Evolutionary conservation across 1,140 invertebrate species (phyloP).

Genomic region (Pomacea maculata): DNA sequence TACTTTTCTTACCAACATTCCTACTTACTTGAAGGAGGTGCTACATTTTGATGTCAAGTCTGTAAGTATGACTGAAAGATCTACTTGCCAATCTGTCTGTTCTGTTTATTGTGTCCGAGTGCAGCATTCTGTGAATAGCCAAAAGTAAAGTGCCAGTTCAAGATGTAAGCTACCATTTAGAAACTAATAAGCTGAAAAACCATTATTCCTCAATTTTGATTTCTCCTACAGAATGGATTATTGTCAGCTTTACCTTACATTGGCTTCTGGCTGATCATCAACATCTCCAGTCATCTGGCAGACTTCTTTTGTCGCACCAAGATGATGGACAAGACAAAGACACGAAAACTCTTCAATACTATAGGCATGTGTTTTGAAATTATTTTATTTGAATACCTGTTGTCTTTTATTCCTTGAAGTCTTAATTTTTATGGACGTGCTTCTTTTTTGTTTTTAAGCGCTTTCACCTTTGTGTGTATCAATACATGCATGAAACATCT

Average conservation of each 20-base stretch:
- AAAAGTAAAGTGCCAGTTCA: no score
- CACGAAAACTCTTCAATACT: slow-evolving; percentile 72
- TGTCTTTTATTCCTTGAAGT: neutral
- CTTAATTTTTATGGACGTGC: neutral
- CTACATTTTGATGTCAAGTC: slow-evolving; percentile 84
- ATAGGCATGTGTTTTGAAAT: slow-evolving; percentile 68
- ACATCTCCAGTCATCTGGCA: slow-evolving; percentile 79
- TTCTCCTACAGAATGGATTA: slow-evolving; percentile 77
- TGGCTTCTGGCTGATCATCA: slow-evolving; percentile 80
- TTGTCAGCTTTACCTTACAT: slow-evolving; percentile 87
- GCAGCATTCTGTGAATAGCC: neutral
- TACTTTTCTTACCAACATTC: slow-evolving; percentile 89
- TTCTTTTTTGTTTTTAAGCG: no score
- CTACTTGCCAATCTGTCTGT: no score
- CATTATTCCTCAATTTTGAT: neutral
- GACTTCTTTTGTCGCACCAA: slow-evolving; percentile 76
- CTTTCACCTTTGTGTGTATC: no score
- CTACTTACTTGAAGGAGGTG: slow-evolving; percentile 90
- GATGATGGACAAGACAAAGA: slow-evolving; percentile 68
- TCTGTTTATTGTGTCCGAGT: no score
- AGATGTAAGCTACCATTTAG: no score
- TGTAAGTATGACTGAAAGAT: slow-evolving; percentile 64
- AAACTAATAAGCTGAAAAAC: slow-evolving; percentile 67
- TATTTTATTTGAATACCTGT: neutral
- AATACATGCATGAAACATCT: no score